A percentile compares a stretch with the other conserved stretches of the same genome.
Conservation (phyloP, 2,888 invertebrate species). For the Noctuana brunneofusca region DNA sequence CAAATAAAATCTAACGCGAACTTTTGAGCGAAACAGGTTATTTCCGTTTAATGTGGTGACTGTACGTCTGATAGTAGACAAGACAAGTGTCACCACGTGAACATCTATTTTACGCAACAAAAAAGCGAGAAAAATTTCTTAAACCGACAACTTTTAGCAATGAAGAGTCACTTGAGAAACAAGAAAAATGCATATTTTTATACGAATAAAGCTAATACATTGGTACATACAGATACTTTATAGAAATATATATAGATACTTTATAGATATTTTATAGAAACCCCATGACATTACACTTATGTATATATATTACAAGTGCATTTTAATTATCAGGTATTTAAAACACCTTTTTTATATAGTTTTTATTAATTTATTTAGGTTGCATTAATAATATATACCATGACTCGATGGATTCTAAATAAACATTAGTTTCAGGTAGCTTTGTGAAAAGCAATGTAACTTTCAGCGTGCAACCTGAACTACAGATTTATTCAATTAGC, state of each 20-base stretch:
- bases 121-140: slow-evolving; percentile 11
- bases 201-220: too few relatives aligned
- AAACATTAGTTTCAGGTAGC: slow-evolving; percentile 4
- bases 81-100: slow-evolving; percentile 9
- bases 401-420: background rate
- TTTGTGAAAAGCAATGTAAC: slow-evolving; percentile 12
- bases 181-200: too few relatives aligned
- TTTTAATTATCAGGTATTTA: too few relatives aligned
- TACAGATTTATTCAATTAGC: slow-evolving; percentile 22
- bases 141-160: slow-evolving; percentile 15
- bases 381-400: background rate
- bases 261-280: too few relatives aligned
- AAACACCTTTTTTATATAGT: too few relatives aligned
- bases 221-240: too few relatives aligned
- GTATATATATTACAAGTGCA: too few relatives aligned
- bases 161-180: slow-evolving; percentile 12
- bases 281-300: too few relatives aligned
- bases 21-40: background rate
- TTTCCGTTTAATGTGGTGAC: background rate
- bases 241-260: too few relatives aligned
- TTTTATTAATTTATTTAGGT: too few relatives aligned
- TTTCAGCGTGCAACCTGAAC: slow-evolving; percentile 4
- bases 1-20: too few relatives aligned
- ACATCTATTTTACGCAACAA: slow-evolving; percentile 23
- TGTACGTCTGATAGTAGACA: background rate